Evolutionary conservation across 2,888 invertebrate species (phyloP), one percentile per base, ranked within the genome.

Genomic region (Conomelus anceps): DNA sequence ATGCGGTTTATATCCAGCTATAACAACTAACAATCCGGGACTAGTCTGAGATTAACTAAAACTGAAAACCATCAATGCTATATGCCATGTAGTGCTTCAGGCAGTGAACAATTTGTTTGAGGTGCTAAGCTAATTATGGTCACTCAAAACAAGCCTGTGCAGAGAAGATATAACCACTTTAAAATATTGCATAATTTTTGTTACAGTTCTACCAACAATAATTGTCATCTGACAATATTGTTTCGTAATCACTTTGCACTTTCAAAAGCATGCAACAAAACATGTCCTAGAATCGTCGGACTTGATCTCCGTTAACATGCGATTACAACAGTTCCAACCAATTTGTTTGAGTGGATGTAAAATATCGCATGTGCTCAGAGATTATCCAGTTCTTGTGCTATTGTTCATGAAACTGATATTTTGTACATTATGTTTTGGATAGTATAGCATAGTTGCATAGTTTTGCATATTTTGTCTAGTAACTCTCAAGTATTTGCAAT

Each of bases 151-250:
- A n/a, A n/a, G n/a, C 63, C 63, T n/a, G 63, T 63, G 63, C 63
- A 63, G 63, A 63, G 63, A 63, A 63, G 63, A 1, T n/a, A 3
- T 0, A 63, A 63, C n/a, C 20, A n/a, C n/a, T 63, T 63, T 63
- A n/a, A 63, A 63, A 20, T 88, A 63, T 88, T 88, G 63, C 88
- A 88, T 88, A 88, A 88, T 23, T 88, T 26, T 41, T 23, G 88
- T 88, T 26, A 41, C 88, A 34, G 34, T 34, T 34, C 17, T 63
- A 88, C n/a, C 41, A 13, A 63, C 34, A 41, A 63, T 29, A 41
- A 63, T 29, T 20, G 63, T 34, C 88, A 34, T 87, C 87, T 87
- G 87, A 87, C 87, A 23, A 34, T 22, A 23, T 87, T 87, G 87
- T 87, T 87, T 87, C 23, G 24, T 4, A 29, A 26, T 26, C 87